Conservation (phyloP, 1,140 invertebrate species). For the Leptinotarsa defecta region DNA sequence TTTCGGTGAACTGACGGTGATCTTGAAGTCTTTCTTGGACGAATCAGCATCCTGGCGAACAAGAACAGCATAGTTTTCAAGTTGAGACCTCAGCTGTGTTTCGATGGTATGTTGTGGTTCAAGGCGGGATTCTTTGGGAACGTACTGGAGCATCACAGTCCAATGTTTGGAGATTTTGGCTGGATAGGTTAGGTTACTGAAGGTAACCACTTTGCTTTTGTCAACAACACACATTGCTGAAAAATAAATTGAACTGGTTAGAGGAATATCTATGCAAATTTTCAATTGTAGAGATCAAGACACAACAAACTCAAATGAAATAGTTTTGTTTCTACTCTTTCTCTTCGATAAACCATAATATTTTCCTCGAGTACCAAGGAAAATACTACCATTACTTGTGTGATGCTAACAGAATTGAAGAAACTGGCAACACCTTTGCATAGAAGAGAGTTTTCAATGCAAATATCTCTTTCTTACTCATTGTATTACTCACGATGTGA, state of each 20-base stretch:
- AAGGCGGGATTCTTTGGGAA: slow-evolving; percentile 49
- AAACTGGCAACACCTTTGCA: no score
- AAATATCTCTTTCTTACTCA: no score
- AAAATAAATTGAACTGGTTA: slow-evolving; percentile 40
- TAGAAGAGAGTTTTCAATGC: no score
- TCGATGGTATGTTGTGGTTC: slow-evolving; percentile 44
- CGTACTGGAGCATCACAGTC: slow-evolving; percentile 65
- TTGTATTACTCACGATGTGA: no score
- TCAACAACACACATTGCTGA: slow-evolving; percentile 67
- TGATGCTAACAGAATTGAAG: no score
- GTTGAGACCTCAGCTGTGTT: slow-evolving; percentile 52
- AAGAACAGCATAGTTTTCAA: slow-evolving; percentile 54
- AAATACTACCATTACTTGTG: no score
- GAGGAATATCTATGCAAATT: neutral
- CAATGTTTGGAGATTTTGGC: slow-evolving; percentile 59
- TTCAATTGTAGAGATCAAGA: neutral
- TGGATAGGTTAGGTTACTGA: slow-evolving; percentile 64
- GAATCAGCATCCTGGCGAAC: slow-evolving; percentile 47
- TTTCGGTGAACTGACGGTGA: slow-evolving; percentile 41
- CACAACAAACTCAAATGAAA: no score
- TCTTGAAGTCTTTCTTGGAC: slow-evolving; percentile 56
- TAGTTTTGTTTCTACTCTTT: no score
- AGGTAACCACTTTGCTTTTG: slow-evolving; percentile 61
- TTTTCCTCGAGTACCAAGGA: no score
- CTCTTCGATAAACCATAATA: no score